Conservation (phyloP, 1,140 invertebrate genomes). For the Philaenus spumarius region DNA sequence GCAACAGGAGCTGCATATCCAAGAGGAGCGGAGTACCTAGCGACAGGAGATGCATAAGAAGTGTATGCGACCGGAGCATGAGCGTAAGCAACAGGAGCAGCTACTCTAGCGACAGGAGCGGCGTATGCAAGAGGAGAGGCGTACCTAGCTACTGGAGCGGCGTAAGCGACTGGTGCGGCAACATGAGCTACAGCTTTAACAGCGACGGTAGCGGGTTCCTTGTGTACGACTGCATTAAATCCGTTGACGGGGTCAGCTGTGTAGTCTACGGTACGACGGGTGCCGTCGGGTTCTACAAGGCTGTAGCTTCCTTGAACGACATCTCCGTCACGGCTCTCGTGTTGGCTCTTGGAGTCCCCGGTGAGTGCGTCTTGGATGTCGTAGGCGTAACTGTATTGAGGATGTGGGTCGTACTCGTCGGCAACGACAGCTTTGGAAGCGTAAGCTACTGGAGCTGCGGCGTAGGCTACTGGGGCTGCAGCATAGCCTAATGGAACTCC, state of each 20-base stretch:
- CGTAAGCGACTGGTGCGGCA: slow-evolving; percentile 32
- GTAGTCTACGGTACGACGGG: slow-evolving; percentile 31
- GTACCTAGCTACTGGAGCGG: slow-evolving; percentile 29
- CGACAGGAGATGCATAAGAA: slow-evolving; percentile 1
- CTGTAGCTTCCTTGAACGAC: slow-evolving; percentile 59
- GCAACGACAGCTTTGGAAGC: slow-evolving; percentile 17
- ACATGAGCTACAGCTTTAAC: slow-evolving; percentile 36
- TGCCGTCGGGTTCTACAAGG: slow-evolving; percentile 39
- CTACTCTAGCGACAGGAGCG: slow-evolving; percentile 8
- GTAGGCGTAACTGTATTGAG: slow-evolving; percentile 52
- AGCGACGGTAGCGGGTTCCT: slow-evolving; percentile 33
- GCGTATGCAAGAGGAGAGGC: slow-evolving; percentile 5
- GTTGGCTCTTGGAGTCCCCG: slow-evolving; percentile 59
- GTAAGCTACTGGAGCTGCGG: slow-evolving; percentile 4
- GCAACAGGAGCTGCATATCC: not conserved
- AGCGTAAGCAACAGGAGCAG: not conserved
- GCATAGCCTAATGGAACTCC: too few species aligned
- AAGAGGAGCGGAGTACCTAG: slow-evolving; percentile 6
- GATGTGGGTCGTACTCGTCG: slow-evolving; percentile 26
- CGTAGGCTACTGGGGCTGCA: slow-evolving; percentile 12
- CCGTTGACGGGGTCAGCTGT: slow-evolving; percentile 29
- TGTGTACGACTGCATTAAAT: slow-evolving; percentile 27
- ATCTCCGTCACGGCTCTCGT: slow-evolving; percentile 58
- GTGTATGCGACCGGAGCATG: not conserved
- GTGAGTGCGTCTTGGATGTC: slow-evolving; percentile 59